These are phyloP conservation scores for Eupeodes luniger DNA, from an alignment of 2,888 invertebrate genomes.

Conservation along the genomic window DNA sequence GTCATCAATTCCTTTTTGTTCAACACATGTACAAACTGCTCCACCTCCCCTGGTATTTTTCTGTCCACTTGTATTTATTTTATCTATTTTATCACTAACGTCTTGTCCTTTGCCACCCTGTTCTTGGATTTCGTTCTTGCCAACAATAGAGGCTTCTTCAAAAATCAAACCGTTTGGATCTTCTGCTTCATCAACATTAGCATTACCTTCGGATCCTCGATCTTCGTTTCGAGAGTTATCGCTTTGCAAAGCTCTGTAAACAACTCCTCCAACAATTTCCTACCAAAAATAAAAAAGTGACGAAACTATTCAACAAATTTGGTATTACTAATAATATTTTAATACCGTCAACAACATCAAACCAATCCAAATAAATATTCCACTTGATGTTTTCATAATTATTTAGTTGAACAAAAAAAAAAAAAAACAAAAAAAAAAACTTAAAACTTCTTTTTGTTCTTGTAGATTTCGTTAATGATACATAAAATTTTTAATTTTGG, in stretches of 20 bases:
- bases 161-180: not conserved
- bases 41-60: not conserved
- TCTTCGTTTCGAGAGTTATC: not conserved
- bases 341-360: not conserved
- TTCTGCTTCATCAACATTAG: not conserved
- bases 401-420: not conserved
- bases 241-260: not conserved
- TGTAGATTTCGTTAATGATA: not conserved
- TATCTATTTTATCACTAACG: not conserved
- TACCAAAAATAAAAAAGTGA: not conserved
- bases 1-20: not conserved
- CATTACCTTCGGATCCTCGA: not conserved
- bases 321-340: not conserved
- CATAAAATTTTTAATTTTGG: not conserved
- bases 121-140: not conserved
- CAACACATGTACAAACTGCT: not conserved
- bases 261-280: not conserved
- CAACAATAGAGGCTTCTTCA: not conserved
- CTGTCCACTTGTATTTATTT: not conserved
- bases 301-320: not conserved
- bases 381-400: constrained; percentile 2
- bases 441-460: not conserved
- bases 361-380: not conserved
- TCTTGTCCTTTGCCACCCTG: not conserved
- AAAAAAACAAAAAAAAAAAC: not conserved